These are phyloP conservation scores for Lepidostoma basale DNA, from an alignment of 1,140 invertebrate genomes.

Conservation along the genomic window DNA sequence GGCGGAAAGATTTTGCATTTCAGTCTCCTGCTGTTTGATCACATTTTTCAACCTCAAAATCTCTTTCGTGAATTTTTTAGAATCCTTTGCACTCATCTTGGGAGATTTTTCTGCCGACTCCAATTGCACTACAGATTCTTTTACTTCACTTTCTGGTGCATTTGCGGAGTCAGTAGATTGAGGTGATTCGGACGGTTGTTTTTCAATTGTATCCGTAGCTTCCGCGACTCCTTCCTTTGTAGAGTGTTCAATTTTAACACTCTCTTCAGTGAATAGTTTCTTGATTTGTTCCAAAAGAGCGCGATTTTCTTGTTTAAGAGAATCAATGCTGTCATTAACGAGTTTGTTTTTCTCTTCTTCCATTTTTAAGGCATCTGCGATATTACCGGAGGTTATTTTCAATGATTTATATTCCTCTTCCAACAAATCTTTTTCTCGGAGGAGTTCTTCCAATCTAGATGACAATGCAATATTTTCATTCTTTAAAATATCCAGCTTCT, in stretches of 20 bases:
- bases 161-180: conserved; percentile 48
- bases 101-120: conserved; percentile 47
- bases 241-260: conserved; percentile 30
- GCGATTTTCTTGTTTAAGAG: conserved; percentile 51
- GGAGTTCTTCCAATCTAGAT: conserved; percentile 47
- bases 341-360: conserved; percentile 46
- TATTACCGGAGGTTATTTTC: conserved; percentile 44
- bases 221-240: conserved; percentile 32
- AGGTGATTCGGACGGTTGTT: conserved; percentile 57
- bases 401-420: conserved; percentile 43
- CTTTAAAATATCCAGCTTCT: conserved; percentile 69
- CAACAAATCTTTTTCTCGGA: conserved; percentile 46
- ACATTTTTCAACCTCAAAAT: conserved; percentile 58
- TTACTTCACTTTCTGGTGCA: neutral
- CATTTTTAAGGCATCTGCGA: conserved; percentile 9
- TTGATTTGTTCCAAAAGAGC: conserved; percentile 37
- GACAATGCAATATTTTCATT: conserved; percentile 61
- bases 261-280: conserved; percentile 27
- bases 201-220: conserved; percentile 45
- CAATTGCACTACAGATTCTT: conserved; percentile 47
- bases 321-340: conserved; percentile 55
- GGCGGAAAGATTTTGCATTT: conserved; percentile 52
- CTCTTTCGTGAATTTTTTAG: conserved; percentile 61
- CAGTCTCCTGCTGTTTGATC: conserved; percentile 61
- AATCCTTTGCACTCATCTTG: conserved; percentile 50